Evolutionary conservation across 2,113 vertebrate species (phyloP).

Genomic region (Aspiorhynchus laticeps): DNA sequence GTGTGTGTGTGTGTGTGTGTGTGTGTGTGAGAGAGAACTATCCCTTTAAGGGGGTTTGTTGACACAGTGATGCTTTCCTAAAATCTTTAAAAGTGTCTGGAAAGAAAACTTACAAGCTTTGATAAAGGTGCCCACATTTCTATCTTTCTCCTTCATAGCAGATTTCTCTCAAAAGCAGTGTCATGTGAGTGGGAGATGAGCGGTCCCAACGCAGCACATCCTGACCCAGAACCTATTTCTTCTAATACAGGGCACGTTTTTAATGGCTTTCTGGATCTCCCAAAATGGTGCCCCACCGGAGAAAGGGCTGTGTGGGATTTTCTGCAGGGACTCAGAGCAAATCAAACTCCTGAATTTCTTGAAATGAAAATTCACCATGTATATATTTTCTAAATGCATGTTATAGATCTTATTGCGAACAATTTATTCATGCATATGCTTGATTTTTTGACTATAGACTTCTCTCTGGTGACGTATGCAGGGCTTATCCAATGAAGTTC

Average conservation of each 20-base stretch:
- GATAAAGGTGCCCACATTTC: background rate
- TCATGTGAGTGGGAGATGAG: conserved; percentile 47
- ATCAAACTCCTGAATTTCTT: background rate
- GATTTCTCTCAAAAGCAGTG: conserved; percentile 38
- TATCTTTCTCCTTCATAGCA: background rate
- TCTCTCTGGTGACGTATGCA: background rate
- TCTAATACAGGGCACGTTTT: conserved; percentile 47
- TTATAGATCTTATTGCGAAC: background rate
- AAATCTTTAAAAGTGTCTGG: background rate
- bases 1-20: no score
- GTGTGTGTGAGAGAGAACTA: background rate
- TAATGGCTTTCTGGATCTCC: conserved; percentile 47
- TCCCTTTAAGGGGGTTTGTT: background rate
- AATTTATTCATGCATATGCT: background rate
- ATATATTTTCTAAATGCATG: background rate
- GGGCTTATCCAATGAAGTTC: background rate
- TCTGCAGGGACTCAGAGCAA: conserved; percentile 32
- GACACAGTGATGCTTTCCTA: background rate
- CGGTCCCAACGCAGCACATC: conserved; percentile 33
- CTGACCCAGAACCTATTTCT: conserved; percentile 57
- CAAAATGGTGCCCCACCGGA: conserved; percentile 35
- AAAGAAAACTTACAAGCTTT: conserved; percentile 1
- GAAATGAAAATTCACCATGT: background rate
- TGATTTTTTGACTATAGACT: background rate
- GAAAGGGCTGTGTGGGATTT: conserved; percentile 37